These are phyloP conservation scores for Troides oblongomaculatus DNA, from an alignment of 2,888 invertebrate species.

Conservation along the genomic window DNA sequence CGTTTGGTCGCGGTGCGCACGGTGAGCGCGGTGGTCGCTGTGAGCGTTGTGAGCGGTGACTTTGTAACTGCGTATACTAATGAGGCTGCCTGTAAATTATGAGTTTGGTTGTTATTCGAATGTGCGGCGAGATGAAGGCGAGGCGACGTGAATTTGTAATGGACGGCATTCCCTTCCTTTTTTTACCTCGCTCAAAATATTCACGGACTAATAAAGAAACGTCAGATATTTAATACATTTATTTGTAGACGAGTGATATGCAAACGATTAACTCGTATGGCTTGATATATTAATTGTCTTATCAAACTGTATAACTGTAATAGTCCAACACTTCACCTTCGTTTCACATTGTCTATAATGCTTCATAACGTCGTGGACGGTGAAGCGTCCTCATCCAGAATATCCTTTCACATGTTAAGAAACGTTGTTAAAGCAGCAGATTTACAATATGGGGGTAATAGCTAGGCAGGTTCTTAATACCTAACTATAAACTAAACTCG, in stretches of 20 bases:
- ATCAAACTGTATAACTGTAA: background rate
- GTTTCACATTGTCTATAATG: too few relatives aligned
- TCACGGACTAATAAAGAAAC: constrained; percentile 37
- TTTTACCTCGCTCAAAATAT: constrained; percentile 40
- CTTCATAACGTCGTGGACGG: too few relatives aligned
- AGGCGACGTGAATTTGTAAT: constrained; percentile 64
- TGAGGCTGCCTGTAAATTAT: constrained; percentile 67
- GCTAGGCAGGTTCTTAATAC: too few relatives aligned
- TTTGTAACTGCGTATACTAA: constrained; percentile 66
- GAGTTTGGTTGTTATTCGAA: constrained; percentile 61
- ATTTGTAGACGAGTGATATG: constrained; percentile 16
- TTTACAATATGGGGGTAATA: too few relatives aligned
- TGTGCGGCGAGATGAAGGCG: constrained; percentile 71
- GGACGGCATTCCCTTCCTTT: constrained; percentile 49
- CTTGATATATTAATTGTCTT: constrained; percentile 9
- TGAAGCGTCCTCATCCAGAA: too few relatives aligned
- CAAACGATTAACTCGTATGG: constrained; percentile 5
- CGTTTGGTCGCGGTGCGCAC: constrained; percentile 46
- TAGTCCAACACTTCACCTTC: too few relatives aligned
- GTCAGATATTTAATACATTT: constrained; percentile 35
- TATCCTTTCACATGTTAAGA: too few relatives aligned
- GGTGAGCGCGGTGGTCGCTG: constrained; percentile 40
- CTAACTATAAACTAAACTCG: too few relatives aligned
- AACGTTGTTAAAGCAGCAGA: too few relatives aligned
- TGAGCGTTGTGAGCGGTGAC: constrained; percentile 41